Percentiles rank a stretch among this genome's conserved stretches.
These are phyloP conservation scores for Noctua comes DNA, from an alignment of 2,888 invertebrate genomes.

Conservation along the genomic window DNA sequence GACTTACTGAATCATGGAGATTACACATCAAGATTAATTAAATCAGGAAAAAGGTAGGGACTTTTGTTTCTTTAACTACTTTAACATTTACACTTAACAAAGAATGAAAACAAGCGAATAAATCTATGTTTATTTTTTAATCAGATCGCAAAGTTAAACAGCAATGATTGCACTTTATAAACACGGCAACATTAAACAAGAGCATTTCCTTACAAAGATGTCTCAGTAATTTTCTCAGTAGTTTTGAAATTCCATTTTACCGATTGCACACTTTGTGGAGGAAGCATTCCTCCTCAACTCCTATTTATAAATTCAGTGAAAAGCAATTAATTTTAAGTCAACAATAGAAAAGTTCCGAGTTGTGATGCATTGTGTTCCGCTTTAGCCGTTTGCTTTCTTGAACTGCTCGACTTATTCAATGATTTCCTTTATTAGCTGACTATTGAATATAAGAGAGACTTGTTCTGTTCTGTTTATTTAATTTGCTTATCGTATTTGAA, in stretches of 20 bases:
- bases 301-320: conserved; percentile 80
- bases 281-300: conserved; percentile 72
- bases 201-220: conserved; percentile 51
- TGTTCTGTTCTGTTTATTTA: conserved; percentile 72
- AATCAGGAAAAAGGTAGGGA: conserved; percentile 15
- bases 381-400: conserved; percentile 85
- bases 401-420: conserved; percentile 82
- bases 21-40: conserved; percentile 30
- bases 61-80: not conserved
- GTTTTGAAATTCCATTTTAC: conserved; percentile 70
- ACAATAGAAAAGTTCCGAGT: conserved; percentile 88
- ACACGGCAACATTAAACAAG: conserved; percentile 37
- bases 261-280: conserved; percentile 73
- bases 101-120: conserved; percentile 45
- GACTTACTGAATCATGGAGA: conserved; percentile 5
- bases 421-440: conserved; percentile 86
- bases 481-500: conserved; percentile 66
- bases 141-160: conserved; percentile 38
- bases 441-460: conserved; percentile 80
- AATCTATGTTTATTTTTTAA: conserved; percentile 45
- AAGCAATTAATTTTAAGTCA: conserved; percentile 87
- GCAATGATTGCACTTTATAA: conserved; percentile 48
- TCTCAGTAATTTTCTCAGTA: conserved; percentile 63
- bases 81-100: conserved; percentile 12
- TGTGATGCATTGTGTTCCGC: conserved; percentile 87